phyloP scores from a whole-genome alignment of 2,797 vertebrate species.

The Molossus molossus region DNA sequence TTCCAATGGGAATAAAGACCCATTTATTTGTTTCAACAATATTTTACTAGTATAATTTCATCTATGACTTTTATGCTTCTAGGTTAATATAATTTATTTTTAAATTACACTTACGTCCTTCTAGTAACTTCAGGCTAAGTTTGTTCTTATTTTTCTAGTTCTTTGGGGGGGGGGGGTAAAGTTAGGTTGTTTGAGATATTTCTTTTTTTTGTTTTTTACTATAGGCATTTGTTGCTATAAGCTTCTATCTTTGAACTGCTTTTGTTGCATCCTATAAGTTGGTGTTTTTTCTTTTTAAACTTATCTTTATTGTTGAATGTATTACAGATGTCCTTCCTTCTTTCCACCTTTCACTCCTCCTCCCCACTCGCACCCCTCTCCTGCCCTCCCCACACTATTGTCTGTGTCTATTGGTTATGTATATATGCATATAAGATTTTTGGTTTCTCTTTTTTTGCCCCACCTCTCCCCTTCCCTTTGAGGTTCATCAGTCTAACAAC shows the following conservation, averaged over 20 bases:
- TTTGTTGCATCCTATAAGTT: background rate
- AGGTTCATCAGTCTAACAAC: no score
- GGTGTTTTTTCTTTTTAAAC: background rate
- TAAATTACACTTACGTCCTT: background rate
- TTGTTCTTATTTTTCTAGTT: conserved; percentile 17
- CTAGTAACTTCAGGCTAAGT: background rate
- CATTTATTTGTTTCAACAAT: conserved; percentile 34
- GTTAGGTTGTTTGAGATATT: background rate
- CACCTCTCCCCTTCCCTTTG: no score
- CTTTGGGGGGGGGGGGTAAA: background rate
- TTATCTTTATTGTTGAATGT: no score
- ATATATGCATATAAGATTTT: no score
- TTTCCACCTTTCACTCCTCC: no score
- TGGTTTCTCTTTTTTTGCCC: no score
- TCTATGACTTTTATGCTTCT: conserved; percentile 45
- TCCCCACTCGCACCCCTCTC: no score
- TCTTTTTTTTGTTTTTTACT: background rate
- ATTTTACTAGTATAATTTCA: conserved; percentile 65
- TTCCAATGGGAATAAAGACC: conserved; percentile 51
- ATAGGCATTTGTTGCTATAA: background rate
- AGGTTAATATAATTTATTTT: conserved; percentile 47
- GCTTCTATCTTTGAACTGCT: background rate
- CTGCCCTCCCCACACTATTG: no score
- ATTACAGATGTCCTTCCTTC: no score
- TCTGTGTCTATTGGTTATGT: no score